Evolutionary conservation across 2,888 invertebrate species (phyloP).

Genomic region (Andrena flavipes): DNA sequence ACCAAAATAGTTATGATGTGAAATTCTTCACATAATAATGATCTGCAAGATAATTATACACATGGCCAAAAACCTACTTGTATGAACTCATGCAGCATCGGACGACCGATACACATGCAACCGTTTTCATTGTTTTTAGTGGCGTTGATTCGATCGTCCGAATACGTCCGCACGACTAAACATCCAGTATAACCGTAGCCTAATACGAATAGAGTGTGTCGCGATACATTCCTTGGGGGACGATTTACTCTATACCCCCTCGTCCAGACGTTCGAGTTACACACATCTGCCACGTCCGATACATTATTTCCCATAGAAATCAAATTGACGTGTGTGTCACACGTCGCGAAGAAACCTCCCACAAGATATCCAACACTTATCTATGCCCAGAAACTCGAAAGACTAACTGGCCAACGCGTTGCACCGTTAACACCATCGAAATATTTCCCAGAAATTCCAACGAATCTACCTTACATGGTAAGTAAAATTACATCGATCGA

Average conservation of each 20-base stretch:
- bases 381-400: neutral
- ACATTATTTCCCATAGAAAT: slow-evolving; percentile 30
- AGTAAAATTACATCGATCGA: slow-evolving; percentile 29
- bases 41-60: no score
- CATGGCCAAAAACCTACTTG: no score
- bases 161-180: no score
- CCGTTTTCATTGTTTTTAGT: no score
- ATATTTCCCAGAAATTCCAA: neutral
- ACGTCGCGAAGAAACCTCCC: neutral
- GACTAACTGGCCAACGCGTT: neutral
- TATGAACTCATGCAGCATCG: no score
- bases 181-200: no score
- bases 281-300: neutral
- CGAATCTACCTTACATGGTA: neutral
- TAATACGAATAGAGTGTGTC: slow-evolving; percentile 27
- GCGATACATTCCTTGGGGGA: slow-evolving; percentile 29
- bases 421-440: neutral
- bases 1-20: no score
- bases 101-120: no score
- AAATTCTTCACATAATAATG: no score
- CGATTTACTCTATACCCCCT: slow-evolving; percentile 46
- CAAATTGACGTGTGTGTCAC: slow-evolving; percentile 15
- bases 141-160: no score
- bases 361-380: neutral
- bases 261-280: slow-evolving; percentile 23